A percentile compares a stretch with the other conserved stretches of the same genome.
Evolutionary conservation across 2,888 invertebrate species (phyloP).

Genomic region (Amorpha juglandis): DNA sequence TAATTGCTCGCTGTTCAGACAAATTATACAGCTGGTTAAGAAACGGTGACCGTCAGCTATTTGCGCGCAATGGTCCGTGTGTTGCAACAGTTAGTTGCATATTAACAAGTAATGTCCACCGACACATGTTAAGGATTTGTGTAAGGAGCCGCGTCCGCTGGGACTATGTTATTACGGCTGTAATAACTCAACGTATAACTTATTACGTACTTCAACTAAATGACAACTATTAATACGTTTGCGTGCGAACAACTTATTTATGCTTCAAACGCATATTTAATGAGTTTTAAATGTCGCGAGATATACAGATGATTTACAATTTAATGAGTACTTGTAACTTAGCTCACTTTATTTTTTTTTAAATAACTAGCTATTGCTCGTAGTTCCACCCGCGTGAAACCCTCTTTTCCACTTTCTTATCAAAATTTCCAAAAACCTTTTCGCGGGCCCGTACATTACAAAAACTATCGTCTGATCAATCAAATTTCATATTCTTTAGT

Average conservation of each 20-base stretch:
- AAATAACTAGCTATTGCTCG: too few relatives aligned
- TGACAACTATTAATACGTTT: conserved; percentile 19
- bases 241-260: conserved; percentile 16
- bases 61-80: conserved; percentile 44
- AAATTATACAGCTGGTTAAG: conserved; percentile 57
- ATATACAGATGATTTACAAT: conserved; percentile 4
- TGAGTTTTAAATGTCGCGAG: conserved; percentile 18
- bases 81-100: conserved; percentile 16
- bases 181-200: conserved; percentile 15
- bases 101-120: conserved; percentile 9
- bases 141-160: conserved; percentile 18
- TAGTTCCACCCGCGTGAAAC: too few relatives aligned
- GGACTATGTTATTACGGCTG: background rate
- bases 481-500: too few relatives aligned
- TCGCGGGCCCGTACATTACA: too few relatives aligned
- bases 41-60: conserved; percentile 51
- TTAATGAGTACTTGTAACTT: background rate
- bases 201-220: conserved; percentile 8
- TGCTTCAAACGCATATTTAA: conserved; percentile 23
- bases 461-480: too few relatives aligned
- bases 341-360: too few relatives aligned
- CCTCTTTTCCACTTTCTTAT: too few relatives aligned
- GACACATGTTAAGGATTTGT: conserved; percentile 18
- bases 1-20: conserved; percentile 53
- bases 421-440: too few relatives aligned